phyloP scores from a whole-genome alignment of 2,113 vertebrate genomes.

The Girardinichthys multiradiatus region DNA sequence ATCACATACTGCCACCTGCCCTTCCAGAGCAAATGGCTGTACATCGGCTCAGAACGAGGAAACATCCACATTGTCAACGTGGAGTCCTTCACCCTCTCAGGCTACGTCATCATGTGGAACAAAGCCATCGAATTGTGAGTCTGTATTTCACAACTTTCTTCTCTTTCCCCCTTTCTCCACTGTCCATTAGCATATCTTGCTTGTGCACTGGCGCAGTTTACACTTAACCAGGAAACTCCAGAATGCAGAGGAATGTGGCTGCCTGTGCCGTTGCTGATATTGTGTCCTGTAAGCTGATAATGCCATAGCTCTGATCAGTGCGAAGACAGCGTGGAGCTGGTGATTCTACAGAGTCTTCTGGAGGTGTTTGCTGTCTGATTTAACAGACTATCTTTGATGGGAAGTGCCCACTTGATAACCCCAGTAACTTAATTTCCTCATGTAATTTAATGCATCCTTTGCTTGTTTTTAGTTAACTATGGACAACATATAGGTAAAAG shows the following conservation, averaged over 20 bases:
- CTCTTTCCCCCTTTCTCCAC: neutral
- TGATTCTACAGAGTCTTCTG: constrained; percentile 47
- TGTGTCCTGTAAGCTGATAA: constrained; percentile 34
- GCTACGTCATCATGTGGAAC: constrained; percentile 99
- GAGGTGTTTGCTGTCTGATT: constrained; percentile 47
- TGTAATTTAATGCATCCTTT: constrained; percentile 9
- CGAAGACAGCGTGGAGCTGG: constrained; percentile 39
- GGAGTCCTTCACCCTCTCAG: constrained; percentile 99
- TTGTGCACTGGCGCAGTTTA: constrained; percentile 12
- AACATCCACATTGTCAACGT: constrained; percentile 99
- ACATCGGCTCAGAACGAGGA: constrained; percentile 95
- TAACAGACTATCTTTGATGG: constrained; percentile 42
- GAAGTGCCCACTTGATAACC: constrained; percentile 48
- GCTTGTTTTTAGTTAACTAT: neutral
- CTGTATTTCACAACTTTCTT: constrained; percentile 3
- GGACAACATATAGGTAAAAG: constrained; percentile 1
- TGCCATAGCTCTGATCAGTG: constrained; percentile 31
- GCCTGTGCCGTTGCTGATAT: constrained; percentile 27
- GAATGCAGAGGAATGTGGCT: constrained; percentile 24
- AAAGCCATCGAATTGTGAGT: constrained; percentile 99
- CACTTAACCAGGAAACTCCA: constrained; percentile 37
- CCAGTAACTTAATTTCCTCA: neutral
- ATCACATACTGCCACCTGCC: constrained; percentile 99
- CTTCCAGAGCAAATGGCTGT: constrained; percentile 99
- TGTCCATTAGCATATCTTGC: constrained; percentile 20